Conservation (phyloP, 2,113 vertebrate species). For the Elephantulus edwardii region DNA sequence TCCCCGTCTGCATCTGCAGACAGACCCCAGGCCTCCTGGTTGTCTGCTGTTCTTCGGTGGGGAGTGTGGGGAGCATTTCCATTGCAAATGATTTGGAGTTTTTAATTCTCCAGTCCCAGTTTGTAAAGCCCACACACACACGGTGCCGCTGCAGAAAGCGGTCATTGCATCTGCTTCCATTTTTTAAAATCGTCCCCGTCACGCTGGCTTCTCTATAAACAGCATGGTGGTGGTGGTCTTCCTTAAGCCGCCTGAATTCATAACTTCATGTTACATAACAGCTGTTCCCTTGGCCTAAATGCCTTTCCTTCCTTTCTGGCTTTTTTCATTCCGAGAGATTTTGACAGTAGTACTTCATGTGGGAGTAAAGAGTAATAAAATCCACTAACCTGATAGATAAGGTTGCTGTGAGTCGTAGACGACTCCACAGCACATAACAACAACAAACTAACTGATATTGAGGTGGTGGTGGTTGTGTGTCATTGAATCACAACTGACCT, state of each 20-base stretch:
- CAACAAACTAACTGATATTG: no score
- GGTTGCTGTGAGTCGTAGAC: background rate
- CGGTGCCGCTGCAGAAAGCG: slow-evolving; percentile 45
- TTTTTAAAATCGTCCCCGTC: slow-evolving; percentile 47
- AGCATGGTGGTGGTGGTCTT: slow-evolving; percentile 26
- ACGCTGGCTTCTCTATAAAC: slow-evolving; percentile 20
- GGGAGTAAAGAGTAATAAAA: slow-evolving; percentile 44
- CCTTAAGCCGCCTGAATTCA: background rate
- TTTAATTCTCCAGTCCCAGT: slow-evolving; percentile 54
- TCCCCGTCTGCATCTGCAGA: slow-evolving; percentile 2
- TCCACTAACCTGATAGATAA: background rate
- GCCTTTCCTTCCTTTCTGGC: slow-evolving; percentile 53
- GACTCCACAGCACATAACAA: background rate
- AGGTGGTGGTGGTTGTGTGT: no score
- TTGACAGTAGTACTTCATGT: slow-evolving; percentile 24
- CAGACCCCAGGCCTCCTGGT: background rate
- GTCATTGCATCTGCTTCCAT: slow-evolving; percentile 42
- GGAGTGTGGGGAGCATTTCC: slow-evolving; percentile 52
- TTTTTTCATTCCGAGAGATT: slow-evolving; percentile 61
- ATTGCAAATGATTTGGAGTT: slow-evolving; percentile 42
- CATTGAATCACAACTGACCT: no score
- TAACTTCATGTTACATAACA: background rate
- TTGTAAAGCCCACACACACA: slow-evolving; percentile 41
- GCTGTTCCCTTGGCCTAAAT: slow-evolving; percentile 31
- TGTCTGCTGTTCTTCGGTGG: background rate